Percentiles rank a stretch among this genome's conserved stretches.
phyloP scores from a whole-genome alignment of 1,140 invertebrate species.

The Cephus cinctus region DNA sequence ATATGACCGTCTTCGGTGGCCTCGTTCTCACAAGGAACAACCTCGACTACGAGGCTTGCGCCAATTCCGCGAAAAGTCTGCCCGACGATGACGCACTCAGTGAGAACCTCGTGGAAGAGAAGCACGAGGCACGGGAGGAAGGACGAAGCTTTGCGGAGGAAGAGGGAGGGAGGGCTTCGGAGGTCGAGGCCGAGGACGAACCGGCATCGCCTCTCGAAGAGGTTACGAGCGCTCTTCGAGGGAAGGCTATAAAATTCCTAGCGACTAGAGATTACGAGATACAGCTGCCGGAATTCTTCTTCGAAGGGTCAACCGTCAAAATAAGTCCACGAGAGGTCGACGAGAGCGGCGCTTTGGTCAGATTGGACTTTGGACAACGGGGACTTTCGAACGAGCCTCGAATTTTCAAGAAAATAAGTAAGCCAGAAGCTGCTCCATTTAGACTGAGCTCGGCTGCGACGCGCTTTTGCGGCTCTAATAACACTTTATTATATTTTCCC shows the following conservation, averaged over 20 bases:
- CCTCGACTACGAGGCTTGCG: conserved; percentile 59
- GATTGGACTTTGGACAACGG: conserved; percentile 65
- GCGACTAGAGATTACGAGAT: conserved; percentile 74
- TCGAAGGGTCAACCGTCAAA: conserved; percentile 68
- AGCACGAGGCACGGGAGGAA: conserved; percentile 32
- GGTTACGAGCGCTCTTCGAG: conserved; percentile 67
- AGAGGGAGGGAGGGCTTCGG: not conserved
- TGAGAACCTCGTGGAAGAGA: conserved; percentile 43
- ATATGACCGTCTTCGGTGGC: conserved; percentile 69
- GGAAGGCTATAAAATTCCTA: conserved; percentile 69
- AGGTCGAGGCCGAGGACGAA: too few species aligned
- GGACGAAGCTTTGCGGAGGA: conserved; percentile 40
- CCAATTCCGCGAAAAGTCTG: conserved; percentile 50
- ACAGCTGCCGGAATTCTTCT: conserved; percentile 67
- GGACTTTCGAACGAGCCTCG: conserved; percentile 49
- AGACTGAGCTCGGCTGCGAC: too few species aligned
- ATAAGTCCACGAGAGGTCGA: conserved; percentile 71
- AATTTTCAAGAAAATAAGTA: conserved; percentile 74
- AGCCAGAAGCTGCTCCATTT: conserved; percentile 51
- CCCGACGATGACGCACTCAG: conserved; percentile 39
- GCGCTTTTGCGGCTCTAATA: not conserved
- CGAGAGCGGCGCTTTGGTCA: conserved; percentile 69
- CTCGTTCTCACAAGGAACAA: conserved; percentile 69
- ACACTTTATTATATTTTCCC: conserved; percentile 38
- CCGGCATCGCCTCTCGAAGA: conserved; percentile 66